Evolutionary conservation across 2,888 invertebrate genomes (phyloP).

Genomic region (Chorisops tibialis): DNA sequence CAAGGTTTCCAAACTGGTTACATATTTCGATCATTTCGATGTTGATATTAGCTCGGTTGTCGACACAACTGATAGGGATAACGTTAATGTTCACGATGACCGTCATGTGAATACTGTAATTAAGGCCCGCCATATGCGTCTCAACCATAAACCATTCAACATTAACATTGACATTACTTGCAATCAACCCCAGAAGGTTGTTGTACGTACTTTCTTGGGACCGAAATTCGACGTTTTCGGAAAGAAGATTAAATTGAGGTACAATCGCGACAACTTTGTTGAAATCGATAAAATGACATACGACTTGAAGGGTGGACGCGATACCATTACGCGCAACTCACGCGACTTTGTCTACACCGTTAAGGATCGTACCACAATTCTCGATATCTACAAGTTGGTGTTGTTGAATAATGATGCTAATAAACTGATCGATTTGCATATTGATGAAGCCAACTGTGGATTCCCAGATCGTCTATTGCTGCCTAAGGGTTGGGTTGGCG

Average conservation of each 20-base stretch:
- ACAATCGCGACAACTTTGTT: slow-evolving; percentile 61
- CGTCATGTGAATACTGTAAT: slow-evolving; percentile 41
- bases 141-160: slow-evolving; percentile 68
- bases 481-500: slow-evolving; percentile 58
- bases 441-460: slow-evolving; percentile 48
- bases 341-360: slow-evolving; percentile 51
- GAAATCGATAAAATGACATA: slow-evolving; percentile 63
- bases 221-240: slow-evolving; percentile 63
- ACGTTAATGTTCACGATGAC: not conserved
- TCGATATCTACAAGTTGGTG: slow-evolving; percentile 53
- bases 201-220: slow-evolving; percentile 64
- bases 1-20: slow-evolving; percentile 62
- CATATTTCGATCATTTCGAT: slow-evolving; percentile 66
- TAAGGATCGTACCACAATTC: slow-evolving; percentile 57
- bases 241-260: slow-evolving; percentile 54
- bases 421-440: slow-evolving; percentile 36
- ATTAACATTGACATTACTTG: slow-evolving; percentile 60
- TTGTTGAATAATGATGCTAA: slow-evolving; percentile 53
- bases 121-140: slow-evolving; percentile 66
- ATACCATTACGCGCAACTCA: slow-evolving; percentile 43
- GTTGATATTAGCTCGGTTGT: slow-evolving; percentile 60
- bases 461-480: slow-evolving; percentile 59
- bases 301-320: slow-evolving; percentile 56
- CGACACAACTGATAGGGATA: slow-evolving; percentile 27
- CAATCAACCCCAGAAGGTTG: slow-evolving; percentile 57